These are phyloP conservation scores for Agrochola circellaris DNA, from an alignment of 2,888 invertebrate species.

Conservation along the genomic window DNA sequence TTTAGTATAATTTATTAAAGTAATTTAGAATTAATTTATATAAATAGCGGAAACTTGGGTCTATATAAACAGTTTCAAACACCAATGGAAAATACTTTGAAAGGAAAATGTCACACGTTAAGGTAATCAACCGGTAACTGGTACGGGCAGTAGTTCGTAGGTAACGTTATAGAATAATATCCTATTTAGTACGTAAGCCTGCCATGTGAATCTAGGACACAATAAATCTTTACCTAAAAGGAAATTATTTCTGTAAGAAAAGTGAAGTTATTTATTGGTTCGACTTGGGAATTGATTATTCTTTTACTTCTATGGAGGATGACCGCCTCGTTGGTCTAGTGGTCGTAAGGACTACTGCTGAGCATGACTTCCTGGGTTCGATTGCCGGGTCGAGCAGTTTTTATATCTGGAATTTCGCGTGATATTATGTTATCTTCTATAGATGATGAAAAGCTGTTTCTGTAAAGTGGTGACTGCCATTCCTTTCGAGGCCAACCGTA, in stretches of 20 bases:
- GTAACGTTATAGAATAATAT: not conserved
- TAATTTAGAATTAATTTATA: not conserved
- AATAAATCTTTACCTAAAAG: slow-evolving; percentile 38
- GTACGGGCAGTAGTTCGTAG: slow-evolving; percentile 19
- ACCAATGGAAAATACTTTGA: not conserved
- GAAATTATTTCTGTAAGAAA: slow-evolving; percentile 10
- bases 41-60: not conserved
- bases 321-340: no score
- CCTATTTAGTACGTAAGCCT: slow-evolving; percentile 11
- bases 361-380: no score
- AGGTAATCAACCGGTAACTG: slow-evolving; percentile 38
- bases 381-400: no score
- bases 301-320: not conserved
- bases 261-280: slow-evolving; percentile 4
- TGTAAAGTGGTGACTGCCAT: no score
- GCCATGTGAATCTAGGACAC: slow-evolving; percentile 23
- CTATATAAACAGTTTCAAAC: not conserved
- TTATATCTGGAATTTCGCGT: no score
- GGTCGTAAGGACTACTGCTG: no score
- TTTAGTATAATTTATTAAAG: slow-evolving; percentile 14
- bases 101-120: slow-evolving; percentile 13
- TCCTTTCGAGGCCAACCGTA: no score
- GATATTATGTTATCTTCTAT: no score
- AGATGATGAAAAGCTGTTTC: no score
- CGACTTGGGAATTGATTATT: not conserved